These are phyloP conservation scores for Ornithoptera priamus DNA, from an alignment of 2,888 invertebrate genomes.

Conservation along the genomic window DNA sequence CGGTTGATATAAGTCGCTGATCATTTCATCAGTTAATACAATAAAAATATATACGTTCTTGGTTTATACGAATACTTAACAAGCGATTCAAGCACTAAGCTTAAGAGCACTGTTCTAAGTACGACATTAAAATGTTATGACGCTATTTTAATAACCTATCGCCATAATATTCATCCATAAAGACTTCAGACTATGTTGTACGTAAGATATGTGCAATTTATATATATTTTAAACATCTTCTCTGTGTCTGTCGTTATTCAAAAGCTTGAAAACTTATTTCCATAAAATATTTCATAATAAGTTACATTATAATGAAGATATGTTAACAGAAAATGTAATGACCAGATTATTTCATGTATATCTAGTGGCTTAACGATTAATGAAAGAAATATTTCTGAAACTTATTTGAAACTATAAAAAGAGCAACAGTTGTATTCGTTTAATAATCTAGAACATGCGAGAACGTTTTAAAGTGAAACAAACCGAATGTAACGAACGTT, in stretches of 20 bases:
- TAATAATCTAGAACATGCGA: conserved; percentile 5
- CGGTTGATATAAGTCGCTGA: neutral
- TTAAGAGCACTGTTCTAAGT: conserved; percentile 14
- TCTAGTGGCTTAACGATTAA: neutral
- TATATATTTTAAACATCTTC: neutral
- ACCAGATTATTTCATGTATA: neutral
- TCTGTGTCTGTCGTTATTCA: neutral
- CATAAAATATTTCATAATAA: too few species aligned
- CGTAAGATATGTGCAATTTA: neutral
- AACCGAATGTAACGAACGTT: conserved; percentile 16
- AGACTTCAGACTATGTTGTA: conserved; percentile 13
- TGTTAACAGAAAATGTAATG: too few species aligned
- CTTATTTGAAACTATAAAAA: neutral
- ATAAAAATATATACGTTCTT: neutral
- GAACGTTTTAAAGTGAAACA: conserved; percentile 17
- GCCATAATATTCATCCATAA: conserved; percentile 23
- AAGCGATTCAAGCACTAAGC: conserved; percentile 18
- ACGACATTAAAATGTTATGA: conserved; percentile 27
- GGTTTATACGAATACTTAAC: conserved; percentile 21
- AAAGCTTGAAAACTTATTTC: neutral
- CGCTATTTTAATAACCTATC: conserved; percentile 27
- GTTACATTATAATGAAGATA: too few species aligned
- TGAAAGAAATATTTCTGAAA: neutral
- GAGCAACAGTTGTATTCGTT: conserved; percentile 14
- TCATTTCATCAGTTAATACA: neutral